Percentiles rank a stretch among this genome's conserved stretches.
These are phyloP conservation scores for Glyphotaelius pellucidus DNA, from an alignment of 2,888 invertebrate species.

Conservation along the genomic window DNA sequence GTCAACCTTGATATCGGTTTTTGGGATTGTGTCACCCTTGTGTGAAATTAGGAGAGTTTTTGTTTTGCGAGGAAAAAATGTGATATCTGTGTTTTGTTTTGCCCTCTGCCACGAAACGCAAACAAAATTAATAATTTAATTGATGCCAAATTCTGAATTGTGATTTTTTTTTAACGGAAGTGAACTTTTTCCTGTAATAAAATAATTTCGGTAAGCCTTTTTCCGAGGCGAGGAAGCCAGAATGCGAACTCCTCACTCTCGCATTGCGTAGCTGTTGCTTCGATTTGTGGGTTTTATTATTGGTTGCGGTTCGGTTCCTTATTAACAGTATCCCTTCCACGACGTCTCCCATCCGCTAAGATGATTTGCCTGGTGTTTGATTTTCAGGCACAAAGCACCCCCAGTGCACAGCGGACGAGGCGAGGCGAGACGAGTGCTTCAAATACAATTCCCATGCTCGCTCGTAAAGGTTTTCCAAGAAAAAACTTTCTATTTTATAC, in stretches of 20 bases:
- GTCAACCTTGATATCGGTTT: background rate
- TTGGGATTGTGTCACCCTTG: background rate
- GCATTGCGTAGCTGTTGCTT: too few relatives aligned
- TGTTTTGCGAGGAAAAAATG: background rate
- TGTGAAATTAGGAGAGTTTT: background rate
- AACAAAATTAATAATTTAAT: background rate
- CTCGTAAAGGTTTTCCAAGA: too few relatives aligned
- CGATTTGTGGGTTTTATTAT: too few relatives aligned
- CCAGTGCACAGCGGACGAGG: too few relatives aligned
- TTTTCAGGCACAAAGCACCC: background rate
- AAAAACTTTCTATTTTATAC: too few relatives aligned
- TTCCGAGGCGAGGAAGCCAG: background rate
- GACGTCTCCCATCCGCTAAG: background rate
- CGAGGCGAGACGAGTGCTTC: background rate
- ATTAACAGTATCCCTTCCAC: background rate
- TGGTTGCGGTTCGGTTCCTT: background rate
- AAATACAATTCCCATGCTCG: background rate
- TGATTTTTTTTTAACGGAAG: background rate
- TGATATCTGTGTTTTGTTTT: background rate
- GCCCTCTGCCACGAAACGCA: background rate
- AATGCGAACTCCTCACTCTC: background rate
- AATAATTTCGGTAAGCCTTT: too few relatives aligned
- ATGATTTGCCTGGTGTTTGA: background rate
- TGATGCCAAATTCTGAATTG: too few relatives aligned
- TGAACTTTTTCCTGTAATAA: background rate